Percentiles rank a stretch among this genome's conserved stretches.
These are phyloP conservation scores for Aphidius gifuensis DNA, from an alignment of 1,140 invertebrate species.

Conservation along the genomic window DNA sequence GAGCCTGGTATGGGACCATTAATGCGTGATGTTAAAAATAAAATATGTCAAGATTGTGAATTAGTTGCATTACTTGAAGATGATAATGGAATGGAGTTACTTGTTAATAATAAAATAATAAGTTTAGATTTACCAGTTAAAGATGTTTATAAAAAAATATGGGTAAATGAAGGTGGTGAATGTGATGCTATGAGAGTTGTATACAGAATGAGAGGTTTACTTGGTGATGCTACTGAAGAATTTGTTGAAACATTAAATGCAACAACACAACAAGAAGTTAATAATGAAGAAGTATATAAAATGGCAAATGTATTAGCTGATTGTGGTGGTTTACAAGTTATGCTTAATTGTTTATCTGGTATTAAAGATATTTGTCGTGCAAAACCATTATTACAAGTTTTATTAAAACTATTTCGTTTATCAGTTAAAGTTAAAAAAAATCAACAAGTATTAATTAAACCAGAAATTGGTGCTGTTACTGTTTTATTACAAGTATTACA, in stretches of 20 bases:
- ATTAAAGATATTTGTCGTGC: constrained; percentile 72
- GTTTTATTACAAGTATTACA: constrained; percentile 68
- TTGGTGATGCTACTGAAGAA: constrained; percentile 97
- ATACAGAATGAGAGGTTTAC: constrained; percentile 94
- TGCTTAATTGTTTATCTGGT: constrained; percentile 52
- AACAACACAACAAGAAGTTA: constrained; percentile 85
- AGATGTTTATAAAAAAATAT: constrained; percentile 80
- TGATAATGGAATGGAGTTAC: constrained; percentile 96
- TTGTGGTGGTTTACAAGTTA: constrained; percentile 82
- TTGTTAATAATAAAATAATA: constrained; percentile 99
- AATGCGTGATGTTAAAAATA: constrained; percentile 98
- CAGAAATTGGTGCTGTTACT: constrained; percentile 67
- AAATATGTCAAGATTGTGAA: constrained; percentile 97
- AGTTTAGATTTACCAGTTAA: constrained; percentile 93
- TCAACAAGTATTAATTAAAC: constrained; percentile 67
- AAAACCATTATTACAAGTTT: constrained; percentile 76
- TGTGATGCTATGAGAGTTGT: constrained; percentile 95
- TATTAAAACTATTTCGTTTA: constrained; percentile 80
- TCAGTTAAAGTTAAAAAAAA: constrained; percentile 77
- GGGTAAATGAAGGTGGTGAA: constrained; percentile 82
- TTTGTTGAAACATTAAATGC: constrained; percentile 92
- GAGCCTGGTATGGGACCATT: constrained; percentile 92
- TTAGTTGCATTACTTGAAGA: constrained; percentile 93
- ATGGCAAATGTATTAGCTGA: constrained; percentile 71
- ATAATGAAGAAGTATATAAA: constrained; percentile 92